Conservation (phyloP, 2,888 invertebrate species). For the Thalpophila matura region DNA sequence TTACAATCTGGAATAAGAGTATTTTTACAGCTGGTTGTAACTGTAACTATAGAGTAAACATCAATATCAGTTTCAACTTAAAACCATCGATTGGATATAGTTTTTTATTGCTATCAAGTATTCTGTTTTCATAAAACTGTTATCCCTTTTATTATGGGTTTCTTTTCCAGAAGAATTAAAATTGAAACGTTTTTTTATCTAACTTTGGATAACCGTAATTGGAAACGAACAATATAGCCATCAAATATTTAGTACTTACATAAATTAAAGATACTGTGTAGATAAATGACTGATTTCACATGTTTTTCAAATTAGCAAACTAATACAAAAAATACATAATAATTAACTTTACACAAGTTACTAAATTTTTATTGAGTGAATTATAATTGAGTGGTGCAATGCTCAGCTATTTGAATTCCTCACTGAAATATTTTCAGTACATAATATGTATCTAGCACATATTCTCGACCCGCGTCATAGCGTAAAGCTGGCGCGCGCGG, state of each 20-base stretch:
- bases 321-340: neutral
- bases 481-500: slow-evolving; percentile 56
- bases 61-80: slow-evolving; percentile 58
- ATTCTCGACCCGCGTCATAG: slow-evolving; percentile 55
- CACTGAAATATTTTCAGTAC: slow-evolving; percentile 58
- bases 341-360: neutral
- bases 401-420: slow-evolving; percentile 52
- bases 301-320: too few relatives aligned
- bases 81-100: slow-evolving; percentile 49
- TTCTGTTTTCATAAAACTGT: too few relatives aligned
- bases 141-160: too few relatives aligned
- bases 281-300: neutral
- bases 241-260: neutral
- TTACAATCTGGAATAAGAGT: slow-evolving; percentile 67
- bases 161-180: too few relatives aligned
- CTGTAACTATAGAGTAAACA: slow-evolving; percentile 66
- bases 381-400: slow-evolving; percentile 49
- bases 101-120: too few relatives aligned
- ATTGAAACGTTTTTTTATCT: too few relatives aligned
- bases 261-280: neutral
- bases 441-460: slow-evolving; percentile 59
- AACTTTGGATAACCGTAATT: neutral
- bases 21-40: slow-evolving; percentile 73
- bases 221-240: neutral
- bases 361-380: neutral